Evolutionary conservation across 2,113 vertebrate genomes (phyloP), one percentile per base, ranked within the genome.

Genomic region (Synodontis membranacea): DNA sequence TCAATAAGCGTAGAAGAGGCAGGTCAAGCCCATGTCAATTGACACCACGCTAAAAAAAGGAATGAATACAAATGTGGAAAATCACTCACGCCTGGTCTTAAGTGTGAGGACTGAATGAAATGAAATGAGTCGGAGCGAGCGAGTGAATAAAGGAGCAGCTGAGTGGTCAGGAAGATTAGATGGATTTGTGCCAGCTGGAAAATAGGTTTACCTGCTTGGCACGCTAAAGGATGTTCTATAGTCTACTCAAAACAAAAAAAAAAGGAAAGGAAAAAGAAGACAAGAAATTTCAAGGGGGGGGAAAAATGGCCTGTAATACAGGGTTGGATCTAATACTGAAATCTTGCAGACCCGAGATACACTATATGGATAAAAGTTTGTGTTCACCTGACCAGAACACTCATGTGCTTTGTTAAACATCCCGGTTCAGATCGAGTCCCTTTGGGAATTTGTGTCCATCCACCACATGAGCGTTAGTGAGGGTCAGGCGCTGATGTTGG

Each of bases 101-200:
- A 12, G 84, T 21, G 2, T 42, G 60, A 54, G 23, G 31, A 34
- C 10, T 28, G 19, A 37, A 62, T 5, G 54, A 4, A 21, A 76
- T 5, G 46, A 15, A 48, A 52, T 4, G 60, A 28, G 42, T 7
- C 10, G 31, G 56, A 46, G 19, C 0, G 19, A 28, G 28, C n/a
- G 19, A 46, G 56, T 9, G 72, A 64, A 60, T 66, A 76, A 80
- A 37, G 6, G 37, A 28, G 74, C 23, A 19, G 10, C 19, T 8
- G 60, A 68, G 76, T 54, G 84, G 42, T 48, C n/a, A 64, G 84
- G 9, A 80, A 50, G 74, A 70, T 70, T 70, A 83, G 64, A 50
- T 37, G 17, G 44, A 42, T 28, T 52, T 80, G 28, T 19, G n/a
- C 11, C 23, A 23, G 21, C 4, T 56, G 42, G 42, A 48, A 44